Evolutionary conservation across 1,140 invertebrate genomes (phyloP).

Genomic region (Scaptomyza hsui): DNA sequence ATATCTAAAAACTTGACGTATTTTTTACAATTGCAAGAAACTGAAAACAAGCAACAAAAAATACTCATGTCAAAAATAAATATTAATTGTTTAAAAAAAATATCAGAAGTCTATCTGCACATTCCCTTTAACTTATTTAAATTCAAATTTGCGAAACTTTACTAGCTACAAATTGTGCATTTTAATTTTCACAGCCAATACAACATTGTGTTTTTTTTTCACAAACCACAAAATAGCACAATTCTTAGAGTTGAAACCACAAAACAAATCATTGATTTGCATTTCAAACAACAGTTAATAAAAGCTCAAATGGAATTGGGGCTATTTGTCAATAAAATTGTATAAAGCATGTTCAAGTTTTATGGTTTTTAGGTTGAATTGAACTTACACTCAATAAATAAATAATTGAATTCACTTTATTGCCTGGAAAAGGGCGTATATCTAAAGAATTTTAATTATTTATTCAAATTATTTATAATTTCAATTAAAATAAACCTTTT

Average conservation of each 20-base stretch:
- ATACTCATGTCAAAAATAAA: too few relatives aligned
- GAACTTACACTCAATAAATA: background rate
- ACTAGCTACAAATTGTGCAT: too few relatives aligned
- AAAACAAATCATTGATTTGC: background rate
- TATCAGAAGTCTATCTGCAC: too few relatives aligned
- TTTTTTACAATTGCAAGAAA: too few relatives aligned
- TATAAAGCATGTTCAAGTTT: background rate
- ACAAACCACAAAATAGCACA: constrained; percentile 1
- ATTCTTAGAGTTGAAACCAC: background rate
- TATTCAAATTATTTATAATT: background rate
- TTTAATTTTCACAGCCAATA: too few relatives aligned
- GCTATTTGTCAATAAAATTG: background rate
- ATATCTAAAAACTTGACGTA: too few relatives aligned
- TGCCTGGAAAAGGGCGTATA: too few relatives aligned
- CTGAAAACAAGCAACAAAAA: too few relatives aligned
- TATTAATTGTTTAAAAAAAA: too few relatives aligned
- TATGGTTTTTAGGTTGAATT: background rate
- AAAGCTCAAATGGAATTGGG: background rate
- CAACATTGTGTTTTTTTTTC: background rate
- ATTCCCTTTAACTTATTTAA: too few relatives aligned
- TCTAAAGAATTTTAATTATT: background rate
- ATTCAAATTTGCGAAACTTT: too few relatives aligned
- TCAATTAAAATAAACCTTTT: too few relatives aligned
- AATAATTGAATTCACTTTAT: background rate
- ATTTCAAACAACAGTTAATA: background rate